phyloP scores from a whole-genome alignment of 2,797 vertebrate genomes.

The Takifugu rubripes region DNA sequence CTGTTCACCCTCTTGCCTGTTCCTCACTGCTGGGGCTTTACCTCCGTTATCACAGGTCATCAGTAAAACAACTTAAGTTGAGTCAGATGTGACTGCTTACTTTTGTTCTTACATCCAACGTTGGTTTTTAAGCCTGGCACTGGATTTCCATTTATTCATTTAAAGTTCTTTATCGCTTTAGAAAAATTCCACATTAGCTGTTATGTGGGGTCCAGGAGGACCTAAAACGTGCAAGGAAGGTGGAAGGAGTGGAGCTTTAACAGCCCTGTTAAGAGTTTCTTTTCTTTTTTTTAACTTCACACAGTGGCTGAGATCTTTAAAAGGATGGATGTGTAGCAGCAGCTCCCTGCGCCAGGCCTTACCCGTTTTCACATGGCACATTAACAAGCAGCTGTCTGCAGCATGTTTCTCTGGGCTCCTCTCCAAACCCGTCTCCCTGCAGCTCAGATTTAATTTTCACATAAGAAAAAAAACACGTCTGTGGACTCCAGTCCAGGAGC shows the following conservation, averaged over 20 bases:
- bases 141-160: no score
- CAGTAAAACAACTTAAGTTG: no score
- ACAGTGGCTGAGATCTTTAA: slow-evolving; percentile 17
- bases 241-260: slow-evolving; percentile 28
- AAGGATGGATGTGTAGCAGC: background rate
- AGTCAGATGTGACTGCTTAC: no score
- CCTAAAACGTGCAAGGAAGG: slow-evolving; percentile 24
- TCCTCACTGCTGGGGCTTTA: no score
- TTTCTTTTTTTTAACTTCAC: slow-evolving; percentile 8
- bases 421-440: slow-evolving; percentile 8
- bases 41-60: no score
- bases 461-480: slow-evolving; percentile 32
- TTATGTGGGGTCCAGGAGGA: background rate
- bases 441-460: slow-evolving; percentile 36
- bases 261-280: slow-evolving; percentile 17
- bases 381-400: slow-evolving; percentile 39
- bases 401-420: slow-evolving; percentile 27
- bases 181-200: no score
- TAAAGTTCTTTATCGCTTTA: no score
- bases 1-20: no score
- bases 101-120: no score
- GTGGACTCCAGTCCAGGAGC: slow-evolving; percentile 18
- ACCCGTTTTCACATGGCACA: background rate
- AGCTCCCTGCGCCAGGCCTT: background rate
- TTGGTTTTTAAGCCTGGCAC: no score